Evolutionary conservation across 2,113 vertebrate species (phyloP).

Genomic region (Elephantulus edwardii): DNA sequence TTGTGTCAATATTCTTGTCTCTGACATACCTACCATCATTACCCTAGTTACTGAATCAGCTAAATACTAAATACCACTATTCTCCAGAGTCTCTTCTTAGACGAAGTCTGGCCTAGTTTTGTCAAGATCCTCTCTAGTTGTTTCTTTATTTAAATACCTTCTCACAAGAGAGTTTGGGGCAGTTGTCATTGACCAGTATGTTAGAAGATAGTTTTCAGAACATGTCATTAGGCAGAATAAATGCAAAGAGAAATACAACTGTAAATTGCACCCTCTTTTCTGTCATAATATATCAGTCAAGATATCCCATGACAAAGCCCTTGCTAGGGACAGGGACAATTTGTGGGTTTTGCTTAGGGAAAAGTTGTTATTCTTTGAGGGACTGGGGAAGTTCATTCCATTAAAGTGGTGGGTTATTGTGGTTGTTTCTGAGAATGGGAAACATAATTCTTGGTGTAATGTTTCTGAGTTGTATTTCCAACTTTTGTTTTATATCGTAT

Average conservation of each 20-base stretch:
- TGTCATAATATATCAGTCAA: constrained; percentile 22
- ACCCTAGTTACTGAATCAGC: too few species aligned
- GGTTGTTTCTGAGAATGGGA: background rate
- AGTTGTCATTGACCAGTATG: background rate
- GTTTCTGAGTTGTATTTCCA: background rate
- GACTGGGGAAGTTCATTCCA: background rate
- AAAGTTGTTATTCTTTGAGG: background rate
- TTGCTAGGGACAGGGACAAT: background rate
- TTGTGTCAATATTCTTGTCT: too few species aligned
- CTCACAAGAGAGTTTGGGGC: background rate
- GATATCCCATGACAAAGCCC: constrained; percentile 32
- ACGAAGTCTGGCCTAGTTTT: background rate
- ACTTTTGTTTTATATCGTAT: background rate
- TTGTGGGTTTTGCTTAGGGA: background rate
- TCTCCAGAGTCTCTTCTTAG: background rate
- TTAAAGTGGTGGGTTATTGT: background rate
- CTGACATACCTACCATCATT: too few species aligned
- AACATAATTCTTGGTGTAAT: background rate
- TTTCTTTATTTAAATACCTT: background rate
- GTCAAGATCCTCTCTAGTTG: background rate
- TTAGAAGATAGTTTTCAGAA: background rate
- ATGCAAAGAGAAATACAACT: background rate
- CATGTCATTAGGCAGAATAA: background rate
- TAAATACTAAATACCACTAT: background rate
- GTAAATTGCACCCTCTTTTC: background rate